These are phyloP conservation scores for Myotis daubentonii DNA, from an alignment of 2,797 vertebrate species.

Conservation along the genomic window DNA sequence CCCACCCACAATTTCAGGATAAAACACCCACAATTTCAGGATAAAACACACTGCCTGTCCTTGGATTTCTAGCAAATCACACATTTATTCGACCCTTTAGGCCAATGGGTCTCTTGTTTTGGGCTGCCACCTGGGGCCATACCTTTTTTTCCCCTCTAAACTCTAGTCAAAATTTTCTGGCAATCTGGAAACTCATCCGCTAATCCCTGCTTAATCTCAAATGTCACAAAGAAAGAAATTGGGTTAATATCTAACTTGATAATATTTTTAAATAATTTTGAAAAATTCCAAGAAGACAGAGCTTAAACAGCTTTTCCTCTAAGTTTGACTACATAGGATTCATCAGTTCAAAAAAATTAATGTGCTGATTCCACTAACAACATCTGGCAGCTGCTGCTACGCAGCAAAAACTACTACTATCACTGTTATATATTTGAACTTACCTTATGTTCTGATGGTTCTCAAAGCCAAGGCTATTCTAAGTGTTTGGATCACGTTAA, in stretches of 20 bases:
- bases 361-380: not conserved
- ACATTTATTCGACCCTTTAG: not conserved
- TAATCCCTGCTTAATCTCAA: not conserved
- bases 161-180: not conserved
- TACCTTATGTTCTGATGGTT: not conserved
- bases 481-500: not conserved
- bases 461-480: not conserved
- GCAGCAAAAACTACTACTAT: not conserved
- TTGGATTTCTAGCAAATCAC: not conserved
- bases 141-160: not conserved
- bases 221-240: not conserved
- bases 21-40: not conserved
- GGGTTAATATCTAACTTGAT: not conserved
- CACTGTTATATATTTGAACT: not conserved
- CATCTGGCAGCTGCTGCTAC: not conserved
- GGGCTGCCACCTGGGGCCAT: accelerated
- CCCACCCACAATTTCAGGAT: not conserved
- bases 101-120: not conserved
- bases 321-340: not conserved
- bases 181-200: not conserved
- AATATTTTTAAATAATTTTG: not conserved
- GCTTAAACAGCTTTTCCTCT: not conserved
- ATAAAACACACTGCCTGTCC: not conserved
- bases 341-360: not conserved
- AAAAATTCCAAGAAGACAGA: not conserved